Evolutionary conservation across 2,888 invertebrate species (phyloP), one percentile per base, ranked within the genome.

Genomic region (Drosophila recens): DNA sequence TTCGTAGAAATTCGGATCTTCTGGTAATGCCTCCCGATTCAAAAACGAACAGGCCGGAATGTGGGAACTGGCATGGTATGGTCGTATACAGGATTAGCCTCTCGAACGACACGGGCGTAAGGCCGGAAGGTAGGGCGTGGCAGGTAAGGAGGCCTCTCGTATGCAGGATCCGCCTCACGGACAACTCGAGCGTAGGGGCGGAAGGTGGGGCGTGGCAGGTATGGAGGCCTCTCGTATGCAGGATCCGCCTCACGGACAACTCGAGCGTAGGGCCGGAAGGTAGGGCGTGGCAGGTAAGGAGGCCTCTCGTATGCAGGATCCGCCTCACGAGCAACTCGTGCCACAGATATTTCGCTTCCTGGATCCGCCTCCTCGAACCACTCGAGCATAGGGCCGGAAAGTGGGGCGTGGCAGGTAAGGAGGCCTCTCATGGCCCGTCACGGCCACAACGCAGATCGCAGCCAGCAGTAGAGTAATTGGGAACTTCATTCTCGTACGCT

Each of bases 391-490:
- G 0, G 78, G 78, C 1, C 58, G 42, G 20, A 58, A 65, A 8
- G 73, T 63, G 13, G 74, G 68, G 0, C 62, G 38, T 13, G 68
- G 68, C 15, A 54, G 51, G 13, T 67, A 62, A 13, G 56, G 62
- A n/a, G 62, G 67, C 51, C 20, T 63, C 15, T 67, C 62, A 23
- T 57, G 40, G 1, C 49, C 58, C 38, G 27, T 4, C n/a, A 45
- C 56, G 23, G 67, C 59, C 75, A 76, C 20, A 1, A 46, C 72
- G n/a, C 36, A 53, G 64, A 75, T 17, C 13, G 67, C 52, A 4
- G 76, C 15, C 20, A 75, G 45, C 20, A 75, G 51, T 11, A 75
- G 3, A 49, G 49, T 4, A 53, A 75, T 61, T 43, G 67, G 15
- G 56, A 43, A 67, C 20, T 76, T 76, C 72, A 75, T 76, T 40